These are phyloP conservation scores for Drosophila sechellia DNA, from an alignment of 1,140 invertebrate genomes.

Conservation along the genomic window DNA sequence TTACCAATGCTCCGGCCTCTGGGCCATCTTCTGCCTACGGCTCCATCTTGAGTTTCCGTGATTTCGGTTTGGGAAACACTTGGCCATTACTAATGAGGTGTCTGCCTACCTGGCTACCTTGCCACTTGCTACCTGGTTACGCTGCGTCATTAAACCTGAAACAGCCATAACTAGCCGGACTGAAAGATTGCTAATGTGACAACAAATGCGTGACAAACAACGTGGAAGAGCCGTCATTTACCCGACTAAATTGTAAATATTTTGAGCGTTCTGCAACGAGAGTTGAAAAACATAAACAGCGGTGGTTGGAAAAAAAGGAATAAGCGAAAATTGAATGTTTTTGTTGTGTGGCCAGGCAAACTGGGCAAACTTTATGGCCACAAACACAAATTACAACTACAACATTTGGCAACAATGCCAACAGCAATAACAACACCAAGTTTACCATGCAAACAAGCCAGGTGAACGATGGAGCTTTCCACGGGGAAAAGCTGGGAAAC, in stretches of 20 bases:
- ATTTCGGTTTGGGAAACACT: slow-evolving; percentile 19
- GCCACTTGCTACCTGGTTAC: slow-evolving; percentile 15
- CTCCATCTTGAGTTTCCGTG: slow-evolving; percentile 39
- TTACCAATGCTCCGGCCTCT: slow-evolving; percentile 8
- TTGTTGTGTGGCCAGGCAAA: slow-evolving; percentile 56
- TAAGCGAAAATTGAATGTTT: slow-evolving; percentile 62
- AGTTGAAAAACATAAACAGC: slow-evolving; percentile 46
- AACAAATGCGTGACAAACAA: slow-evolving; percentile 66
- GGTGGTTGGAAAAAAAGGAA: slow-evolving; percentile 16
- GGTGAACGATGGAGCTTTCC: slow-evolving; percentile 28
- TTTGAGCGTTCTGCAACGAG: slow-evolving; percentile 43
- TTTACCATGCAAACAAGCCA: slow-evolving; percentile 71
- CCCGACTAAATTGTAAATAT: slow-evolving; percentile 64
- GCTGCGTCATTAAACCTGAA: slow-evolving; percentile 52
- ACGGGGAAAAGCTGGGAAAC: slow-evolving; percentile 1
- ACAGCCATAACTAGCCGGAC: neutral
- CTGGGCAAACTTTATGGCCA: slow-evolving; percentile 72
- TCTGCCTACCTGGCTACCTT: neutral
- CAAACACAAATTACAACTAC: slow-evolving; percentile 79
- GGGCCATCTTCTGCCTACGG: neutral
- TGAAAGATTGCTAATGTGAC: slow-evolving; percentile 63
- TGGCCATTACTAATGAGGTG: slow-evolving; percentile 47
- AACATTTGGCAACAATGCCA: slow-evolving; percentile 57
- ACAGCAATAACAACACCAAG: slow-evolving; percentile 49
- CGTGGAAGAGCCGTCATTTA: slow-evolving; percentile 42